Evolutionary conservation across 1,140 invertebrate genomes (phyloP).

Genomic region (Chrysoperla carnea): DNA sequence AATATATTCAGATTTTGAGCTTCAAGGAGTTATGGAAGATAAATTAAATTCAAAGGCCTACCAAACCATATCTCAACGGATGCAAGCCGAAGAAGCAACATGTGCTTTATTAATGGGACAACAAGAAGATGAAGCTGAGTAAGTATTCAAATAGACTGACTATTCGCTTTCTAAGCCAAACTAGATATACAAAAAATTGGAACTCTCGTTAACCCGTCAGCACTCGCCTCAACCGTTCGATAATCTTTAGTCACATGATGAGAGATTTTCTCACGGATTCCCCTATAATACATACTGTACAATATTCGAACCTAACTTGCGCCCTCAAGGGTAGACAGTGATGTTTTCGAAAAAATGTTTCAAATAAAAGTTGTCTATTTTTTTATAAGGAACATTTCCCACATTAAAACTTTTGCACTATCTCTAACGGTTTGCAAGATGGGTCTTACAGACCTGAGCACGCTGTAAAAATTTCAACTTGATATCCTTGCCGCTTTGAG

Average conservation of each 20-base stretch:
- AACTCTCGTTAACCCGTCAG: constrained; percentile 9
- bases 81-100: constrained; percentile 94
- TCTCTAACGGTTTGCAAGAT: no score
- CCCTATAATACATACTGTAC: no score
- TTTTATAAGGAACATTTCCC: no score
- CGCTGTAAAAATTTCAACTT: constrained; percentile 7
- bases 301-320: no score
- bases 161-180: constrained; percentile 6
- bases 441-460: no score
- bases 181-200: constrained; percentile 7
- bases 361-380: no score
- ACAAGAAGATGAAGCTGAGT: constrained; percentile 35
- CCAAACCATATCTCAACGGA: constrained; percentile 77
- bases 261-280: no score
- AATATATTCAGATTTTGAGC: constrained; percentile 96
- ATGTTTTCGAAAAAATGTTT: no score
- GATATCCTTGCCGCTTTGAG: constrained; percentile 19
- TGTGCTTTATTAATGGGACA: constrained; percentile 74
- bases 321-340: no score
- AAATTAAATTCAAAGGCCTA: constrained; percentile 95
- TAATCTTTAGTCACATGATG: no score
- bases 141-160: constrained; percentile 7
- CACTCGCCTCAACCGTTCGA: no score
- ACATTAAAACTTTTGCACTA: no score
- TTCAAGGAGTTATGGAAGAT: constrained; percentile 96